Evolutionary conservation across 2,888 invertebrate species (phyloP), one percentile per base, ranked within the genome.

Genomic region (Acanthopleura granulata): DNA sequence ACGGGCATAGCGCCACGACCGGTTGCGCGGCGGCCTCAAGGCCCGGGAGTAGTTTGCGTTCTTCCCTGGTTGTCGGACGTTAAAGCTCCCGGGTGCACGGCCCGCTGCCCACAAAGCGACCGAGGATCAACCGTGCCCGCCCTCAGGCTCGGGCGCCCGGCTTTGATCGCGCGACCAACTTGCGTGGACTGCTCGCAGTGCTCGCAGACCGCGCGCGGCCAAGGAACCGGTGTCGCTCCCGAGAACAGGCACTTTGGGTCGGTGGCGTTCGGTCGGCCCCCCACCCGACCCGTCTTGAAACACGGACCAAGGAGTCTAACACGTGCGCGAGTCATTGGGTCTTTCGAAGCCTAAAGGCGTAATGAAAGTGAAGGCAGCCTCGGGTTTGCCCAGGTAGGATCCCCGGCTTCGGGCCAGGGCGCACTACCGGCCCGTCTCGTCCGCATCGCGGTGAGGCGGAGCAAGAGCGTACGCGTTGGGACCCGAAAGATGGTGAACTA

Each of bases 401-500:
- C 51, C 66, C 30, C 49, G 49, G 69, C 79, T 22, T 72, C 73
- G 72, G 72, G 85, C n/a, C 81, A 79, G 77, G 82, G 83, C 83
- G 85, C 51, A 51, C 51, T 51, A 51, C 51, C 18, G 92, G n/a
- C n/a, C n/a, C n/a, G n/a, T n/a, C n/a, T n/a, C n/a, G n/a, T n/a
- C n/a, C n/a, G n/a, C n/a, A n/a, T n/a, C n/a, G n/a, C n/a, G n/a
- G n/a, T n/a, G n/a, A n/a, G n/a, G n/a, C n/a, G n/a, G n/a, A 92
- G 93, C 92, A 86, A 91, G 93, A 93, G 93, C 93, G 92, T 91
- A 93, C 91, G 92, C 92, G 93, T 92, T 93, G 93, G 92, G 92
- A 93, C 93, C 93, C 93, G 93, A 94, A 93, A 93, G 93, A 93
- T 93, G 93, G 93, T 93, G 93, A 93, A 93, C 93, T 93, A 93